Evolutionary conservation across 2,888 invertebrate genomes (phyloP), one percentile per base, ranked within the genome.

Genomic region (Neoascia interrupta): DNA sequence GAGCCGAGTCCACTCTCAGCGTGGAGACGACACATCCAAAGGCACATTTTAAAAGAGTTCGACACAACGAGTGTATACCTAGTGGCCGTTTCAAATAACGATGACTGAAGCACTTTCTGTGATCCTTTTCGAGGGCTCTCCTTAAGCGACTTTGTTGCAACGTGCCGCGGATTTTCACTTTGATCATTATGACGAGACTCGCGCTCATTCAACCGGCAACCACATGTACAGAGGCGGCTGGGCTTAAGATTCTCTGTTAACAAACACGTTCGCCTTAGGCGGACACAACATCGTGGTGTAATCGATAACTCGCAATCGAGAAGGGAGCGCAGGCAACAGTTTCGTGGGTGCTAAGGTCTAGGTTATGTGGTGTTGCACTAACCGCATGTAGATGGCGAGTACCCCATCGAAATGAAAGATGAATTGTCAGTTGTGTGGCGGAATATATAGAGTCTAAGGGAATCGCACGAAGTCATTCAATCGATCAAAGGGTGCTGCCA

Each of bases 401-500:
- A n/a, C 26, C 21, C 28, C 56, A 37, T 47, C 23, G 31, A 34
- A 58, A 43, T 58, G 34, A 41, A 19, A 49, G 41, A 58, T 58
- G 56, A 49, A 41, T 4, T 51, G 21, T 51, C 10, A 18, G 37
- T 58, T 58, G n/a, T 15, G 15, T 18, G 19, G 37, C 47, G 6
- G 28, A 21, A 36, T 18, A 21, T 16, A 26, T 11, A 15, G 23
- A 43, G 19, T 10, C 5, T 23, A 28, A 31, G 34, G 16, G 70
- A 76, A 58, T 60, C 51, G 10, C 43, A 53, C 53, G 47, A 72
- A 76, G 64, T 60, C 64, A 66, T 64, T 76, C 72, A 76, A 76
- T 76, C 76, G 76, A 76, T 76, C 76, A 76, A 64, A 72, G 37
- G 53, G 53, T 60, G 49, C 61, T 63, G 70, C 63, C 54, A 47